phyloP scores from a whole-genome alignment of 2,113 vertebrate species.

The Bombycilla garrulus region DNA sequence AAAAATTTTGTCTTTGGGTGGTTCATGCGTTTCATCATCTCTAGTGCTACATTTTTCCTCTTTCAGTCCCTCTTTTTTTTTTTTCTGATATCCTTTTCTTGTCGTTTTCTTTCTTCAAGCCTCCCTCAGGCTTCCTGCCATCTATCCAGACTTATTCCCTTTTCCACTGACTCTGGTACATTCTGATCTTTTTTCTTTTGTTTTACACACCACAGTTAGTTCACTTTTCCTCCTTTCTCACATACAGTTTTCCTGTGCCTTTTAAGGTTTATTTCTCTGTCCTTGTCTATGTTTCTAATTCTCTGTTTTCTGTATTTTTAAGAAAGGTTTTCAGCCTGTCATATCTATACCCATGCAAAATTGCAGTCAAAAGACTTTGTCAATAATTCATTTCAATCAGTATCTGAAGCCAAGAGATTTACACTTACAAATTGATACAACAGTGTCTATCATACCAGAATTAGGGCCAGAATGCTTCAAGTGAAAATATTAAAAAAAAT shows the following conservation, averaged over 20 bases:
- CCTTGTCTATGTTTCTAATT: background rate
- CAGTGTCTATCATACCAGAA: background rate
- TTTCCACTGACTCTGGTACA: constrained; percentile 5
- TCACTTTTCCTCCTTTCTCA: background rate
- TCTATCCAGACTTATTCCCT: background rate
- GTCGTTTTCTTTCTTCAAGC: constrained; percentile 50
- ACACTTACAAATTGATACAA: background rate
- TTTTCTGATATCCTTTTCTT: constrained; percentile 17
- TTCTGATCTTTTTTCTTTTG: constrained; percentile 46
- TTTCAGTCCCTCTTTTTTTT: background rate
- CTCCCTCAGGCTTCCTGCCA: constrained; percentile 38
- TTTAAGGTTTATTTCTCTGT: background rate
- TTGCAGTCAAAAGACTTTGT: background rate
- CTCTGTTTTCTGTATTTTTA: background rate
- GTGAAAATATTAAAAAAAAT: background rate
- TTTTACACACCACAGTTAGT: background rate
- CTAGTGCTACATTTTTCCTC: background rate
- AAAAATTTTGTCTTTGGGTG: background rate
- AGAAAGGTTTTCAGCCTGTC: background rate
- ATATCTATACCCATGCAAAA: background rate
- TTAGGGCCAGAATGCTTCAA: background rate
- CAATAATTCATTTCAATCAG: background rate
- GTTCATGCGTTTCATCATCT: background rate
- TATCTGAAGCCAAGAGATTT: background rate
- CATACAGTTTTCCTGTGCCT: background rate